These are phyloP conservation scores for Anhinga rufa DNA, from an alignment of 2,113 vertebrate species.

Conservation along the genomic window DNA sequence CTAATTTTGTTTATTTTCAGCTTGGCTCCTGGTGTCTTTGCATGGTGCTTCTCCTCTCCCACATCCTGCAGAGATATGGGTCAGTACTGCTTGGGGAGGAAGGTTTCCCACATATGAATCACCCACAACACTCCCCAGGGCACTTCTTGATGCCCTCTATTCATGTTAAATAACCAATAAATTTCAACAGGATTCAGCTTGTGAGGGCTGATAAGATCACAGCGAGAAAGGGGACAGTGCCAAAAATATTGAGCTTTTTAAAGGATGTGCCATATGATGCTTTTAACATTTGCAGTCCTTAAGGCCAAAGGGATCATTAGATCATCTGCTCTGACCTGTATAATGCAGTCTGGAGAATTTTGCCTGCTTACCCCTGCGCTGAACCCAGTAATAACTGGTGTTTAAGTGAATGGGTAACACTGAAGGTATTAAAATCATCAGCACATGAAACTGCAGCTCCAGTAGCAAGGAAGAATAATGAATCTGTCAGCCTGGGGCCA, in stretches of 20 bases:
- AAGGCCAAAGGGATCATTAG: constrained; percentile 43
- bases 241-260: constrained; percentile 30
- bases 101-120: constrained; percentile 54
- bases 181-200: neutral
- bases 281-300: constrained; percentile 41
- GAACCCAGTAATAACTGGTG: neutral
- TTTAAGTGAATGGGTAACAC: neutral
- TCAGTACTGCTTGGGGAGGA: neutral
- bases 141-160: constrained; percentile 7
- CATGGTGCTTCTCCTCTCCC: neutral
- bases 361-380: neutral
- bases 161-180: constrained; percentile 21
- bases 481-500: constrained; percentile 1
- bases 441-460: neutral
- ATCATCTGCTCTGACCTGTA: constrained; percentile 29
- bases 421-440: neutral
- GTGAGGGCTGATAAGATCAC: constrained; percentile 50
- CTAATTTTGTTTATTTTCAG: neutral
- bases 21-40: neutral
- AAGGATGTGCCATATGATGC: constrained; percentile 47
- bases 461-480: neutral
- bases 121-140: neutral
- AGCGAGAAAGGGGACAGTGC: constrained; percentile 37
- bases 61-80: neutral
- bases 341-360: neutral